These are phyloP conservation scores for Columbina picui DNA, from an alignment of 2,113 vertebrate genomes.

Conservation along the genomic window DNA sequence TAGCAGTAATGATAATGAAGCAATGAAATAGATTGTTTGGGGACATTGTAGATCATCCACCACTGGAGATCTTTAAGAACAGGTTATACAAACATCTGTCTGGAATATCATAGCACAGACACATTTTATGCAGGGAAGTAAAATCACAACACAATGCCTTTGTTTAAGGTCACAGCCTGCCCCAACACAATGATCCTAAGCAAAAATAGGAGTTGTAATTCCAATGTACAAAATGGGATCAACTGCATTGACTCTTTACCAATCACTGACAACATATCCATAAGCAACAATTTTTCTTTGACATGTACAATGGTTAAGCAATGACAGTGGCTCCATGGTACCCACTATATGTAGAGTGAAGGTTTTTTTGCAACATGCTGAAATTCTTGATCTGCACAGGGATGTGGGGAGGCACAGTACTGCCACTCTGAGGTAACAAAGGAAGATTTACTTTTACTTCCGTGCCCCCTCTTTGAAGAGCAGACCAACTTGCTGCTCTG, in stretches of 20 bases:
- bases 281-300: background rate
- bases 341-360: background rate
- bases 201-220: background rate
- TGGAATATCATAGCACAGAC: background rate
- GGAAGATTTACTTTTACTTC: background rate
- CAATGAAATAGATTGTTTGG: conserved; percentile 41
- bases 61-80: conserved; percentile 30
- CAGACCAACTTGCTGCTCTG: background rate
- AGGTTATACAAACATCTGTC: conserved; percentile 34
- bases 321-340: background rate
- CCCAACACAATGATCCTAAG: background rate
- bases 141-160: background rate
- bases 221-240: background rate
- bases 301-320: background rate
- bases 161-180: conserved; percentile 12
- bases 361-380: background rate
- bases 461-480: background rate
- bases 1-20: conserved; percentile 42
- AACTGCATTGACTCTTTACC: background rate
- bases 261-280: background rate
- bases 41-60: conserved; percentile 24
- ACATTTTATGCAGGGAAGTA: background rate
- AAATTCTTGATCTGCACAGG: background rate
- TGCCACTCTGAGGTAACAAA: background rate
- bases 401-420: background rate